Evolutionary conservation across 2,797 vertebrate genomes (phyloP), one percentile per base, ranked within the genome.

Genomic region (Phoeniculus purpureus): DNA sequence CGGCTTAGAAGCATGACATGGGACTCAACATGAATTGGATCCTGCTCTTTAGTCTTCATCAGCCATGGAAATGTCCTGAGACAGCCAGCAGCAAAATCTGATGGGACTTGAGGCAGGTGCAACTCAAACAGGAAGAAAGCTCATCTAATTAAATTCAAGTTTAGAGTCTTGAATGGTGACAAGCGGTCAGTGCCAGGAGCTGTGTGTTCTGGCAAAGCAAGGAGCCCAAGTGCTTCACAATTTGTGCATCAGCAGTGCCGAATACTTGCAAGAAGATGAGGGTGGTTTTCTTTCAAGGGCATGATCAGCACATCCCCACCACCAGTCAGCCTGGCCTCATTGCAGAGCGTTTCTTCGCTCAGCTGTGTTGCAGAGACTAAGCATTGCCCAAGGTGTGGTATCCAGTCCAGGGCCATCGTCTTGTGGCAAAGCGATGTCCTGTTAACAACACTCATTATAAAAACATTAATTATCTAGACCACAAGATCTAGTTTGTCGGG

Each of bases 231-330:
- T 6, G 19, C 27, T 87, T 93, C 52, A 9, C 6, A 45, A 51
- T 43, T 67, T 43, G 7, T 43, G 26, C 1, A 0, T 64, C 43
- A 31, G 31, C 21, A 60, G 27, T 1, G 10, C 12, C 15, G 70
- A 32, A n/a, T 68, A 56, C 64, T 21, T 58, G 32, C 9, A 15
- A 51, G 9, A 86, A 4, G 5, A 8, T 27, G 45, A 88, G 19
- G 40, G 6, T 15, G 58, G 54, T 90, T 94, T 82, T 82, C 71
- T 93, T 77, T 66, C 58, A 37, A 82, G 66, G 47, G 60, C 56
- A 75, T 6, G 19, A 48, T 21, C 29, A 32, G 26, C 19, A 76
- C 40, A 60, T 58, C 16, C 10, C 23, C 65, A 12, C 67, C 65
- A 80, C 23, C 32, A 87, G 66, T 5, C 29, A 89, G 60, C 31